Evolutionary conservation across 23 tunicate genomes (phyloP), one percentile per base, ranked within the genome.

Genomic region (Halocynthia aurantium): DNA sequence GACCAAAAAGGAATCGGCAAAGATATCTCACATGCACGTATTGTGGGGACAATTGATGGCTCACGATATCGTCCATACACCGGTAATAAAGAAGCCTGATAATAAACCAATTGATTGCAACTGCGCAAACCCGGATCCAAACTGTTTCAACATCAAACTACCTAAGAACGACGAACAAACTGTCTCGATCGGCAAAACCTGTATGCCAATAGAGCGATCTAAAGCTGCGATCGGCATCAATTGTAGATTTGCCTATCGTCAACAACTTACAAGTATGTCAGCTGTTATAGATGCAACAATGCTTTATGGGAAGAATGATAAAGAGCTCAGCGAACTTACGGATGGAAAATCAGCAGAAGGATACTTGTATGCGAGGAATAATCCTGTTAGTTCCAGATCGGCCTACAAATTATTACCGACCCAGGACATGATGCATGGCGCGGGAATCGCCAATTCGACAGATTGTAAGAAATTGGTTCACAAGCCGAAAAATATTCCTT

Each of bases 11-110:
- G 58, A 57, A 20, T 81, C 93, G 9, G 0, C 75, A 8, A 20
- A 40, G 11, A 22, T 76, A 5, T 63, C 96, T 51, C 85, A 84
- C 55, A 50, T 89, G 75, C 75, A 77, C 6, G 84, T 86, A 11
- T 70, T 78, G 69, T 89, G 85, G 85, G 96, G 96, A 9, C 96
- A 89, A 52, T 84, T 78, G 53, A 67, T 89, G 51, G 76, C 74
- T 6, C 96, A 89, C 62, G 96, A 89, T 56, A 89, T 89, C 49
- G 83, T 81, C 0, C 55, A 52, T 18, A 89, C 96, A 8, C 89
- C 96, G 8, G 55, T 57, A 18, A 72, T 75, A 9, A 74, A 89
- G 52, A 77, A 65, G 31, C 15, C 19, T 10, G 70, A 65, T 65
- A 49, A 49, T 15, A 15, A 11, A 65, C 22, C 22, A 15, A 9